Base-by-base conservation (phyloP, 2,797 vertebrate species). In the Otolemur crassicaudatus region DNA sequence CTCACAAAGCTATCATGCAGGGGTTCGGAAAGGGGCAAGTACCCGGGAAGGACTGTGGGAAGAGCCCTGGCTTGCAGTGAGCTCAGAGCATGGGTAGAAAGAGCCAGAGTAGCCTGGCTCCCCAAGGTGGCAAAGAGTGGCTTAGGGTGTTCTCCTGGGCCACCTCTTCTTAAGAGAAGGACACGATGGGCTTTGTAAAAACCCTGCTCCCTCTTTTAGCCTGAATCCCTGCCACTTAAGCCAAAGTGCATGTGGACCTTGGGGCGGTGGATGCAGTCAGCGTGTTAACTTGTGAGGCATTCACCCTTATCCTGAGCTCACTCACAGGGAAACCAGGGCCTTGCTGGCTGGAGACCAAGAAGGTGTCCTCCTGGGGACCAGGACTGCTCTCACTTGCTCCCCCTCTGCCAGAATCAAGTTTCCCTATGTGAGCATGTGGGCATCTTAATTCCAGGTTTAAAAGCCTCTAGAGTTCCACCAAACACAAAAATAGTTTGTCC, bases 221-320 rank as follows among this genome's bases (percentile, higher is more conserved):
- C 43, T 17, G 27, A 13, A 10, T 43, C 11, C 46, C n/a, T 92
- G 67, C 25, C 87, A 46, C 8, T 87, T 90, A 0, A 58, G 85
- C 70, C 31, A 60, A 56, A 17, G 70, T 4, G 2, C 56, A 49
- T 1, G 2, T 11, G 34, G 4, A 43, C 19, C 23, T 43, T 27
- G 3, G 4, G 34, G 58, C 13, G 19, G n/a, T 43, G 49, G 56
- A 29, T 10, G 94, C 56, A 37, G 88, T 9, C 34, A 0, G 43
- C 0, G 43, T 83, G 14, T 17, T 16, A 13, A 75, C 19, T 65
- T 0, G 0, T 22, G 6, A 94, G 22, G 20, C 19, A 73, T 97
- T 87, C 25, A 95, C 94, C 34, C 53, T 27, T 2, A 20, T 81
- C 29, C 86, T 84, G 76, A 92, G 16, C 76, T 46, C 34, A 83